phyloP scores from a whole-genome alignment of 2,888 invertebrate species.

The Meandrusa payeni region DNA sequence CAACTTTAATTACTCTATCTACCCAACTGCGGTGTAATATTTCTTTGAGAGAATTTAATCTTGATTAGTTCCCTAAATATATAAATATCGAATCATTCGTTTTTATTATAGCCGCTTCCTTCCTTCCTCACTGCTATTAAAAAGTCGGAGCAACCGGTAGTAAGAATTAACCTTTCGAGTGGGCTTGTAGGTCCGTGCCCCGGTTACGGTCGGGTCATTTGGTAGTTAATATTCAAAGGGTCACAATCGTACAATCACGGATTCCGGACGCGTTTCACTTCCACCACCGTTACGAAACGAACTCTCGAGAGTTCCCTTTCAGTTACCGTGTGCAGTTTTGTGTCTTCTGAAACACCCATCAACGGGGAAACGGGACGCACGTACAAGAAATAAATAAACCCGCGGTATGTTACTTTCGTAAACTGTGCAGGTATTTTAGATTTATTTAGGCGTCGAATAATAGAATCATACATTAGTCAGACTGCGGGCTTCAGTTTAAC shows the following conservation, averaged over 20 bases:
- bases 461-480: slow-evolving; percentile 12
- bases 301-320: slow-evolving; percentile 49
- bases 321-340: slow-evolving; percentile 46
- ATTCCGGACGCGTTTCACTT: slow-evolving; percentile 65
- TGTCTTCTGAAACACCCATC: slow-evolving; percentile 34
- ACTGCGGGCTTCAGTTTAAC: slow-evolving; percentile 8
- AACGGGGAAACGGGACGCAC: slow-evolving; percentile 19
- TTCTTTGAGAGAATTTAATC: slow-evolving; percentile 36
- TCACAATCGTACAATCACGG: slow-evolving; percentile 63
- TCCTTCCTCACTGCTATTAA: slow-evolving; percentile 39
- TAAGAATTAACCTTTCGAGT: slow-evolving; percentile 60
- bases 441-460: slow-evolving; percentile 12
- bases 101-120: slow-evolving; percentile 24
- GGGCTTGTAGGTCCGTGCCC: slow-evolving; percentile 58
- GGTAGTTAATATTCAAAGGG: slow-evolving; percentile 77
- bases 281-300: slow-evolving; percentile 43
- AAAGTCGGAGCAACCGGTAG: slow-evolving; percentile 42
- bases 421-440: background rate
- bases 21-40: slow-evolving; percentile 39
- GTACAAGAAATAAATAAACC: slow-evolving; percentile 25
- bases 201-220: slow-evolving; percentile 66
- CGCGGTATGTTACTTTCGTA: slow-evolving; percentile 7
- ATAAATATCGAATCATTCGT: slow-evolving; percentile 20
- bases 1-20: slow-evolving; percentile 47
- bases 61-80: slow-evolving; percentile 22